Evolutionary conservation across 2,888 invertebrate species (phyloP).

Genomic region (Melanostoma mellinum): DNA sequence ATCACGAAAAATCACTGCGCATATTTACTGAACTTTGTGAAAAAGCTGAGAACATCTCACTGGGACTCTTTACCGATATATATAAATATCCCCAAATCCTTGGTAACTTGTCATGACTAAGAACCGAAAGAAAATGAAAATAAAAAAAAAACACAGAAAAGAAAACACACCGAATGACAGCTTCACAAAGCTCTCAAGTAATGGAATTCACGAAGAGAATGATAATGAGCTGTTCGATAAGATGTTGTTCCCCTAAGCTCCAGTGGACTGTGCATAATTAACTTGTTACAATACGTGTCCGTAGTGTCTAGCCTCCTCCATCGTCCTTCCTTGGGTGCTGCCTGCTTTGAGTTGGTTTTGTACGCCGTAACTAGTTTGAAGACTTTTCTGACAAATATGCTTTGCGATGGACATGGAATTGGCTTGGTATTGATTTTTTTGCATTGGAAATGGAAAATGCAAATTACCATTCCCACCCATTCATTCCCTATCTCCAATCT

Average conservation of each 20-base stretch:
- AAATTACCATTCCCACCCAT: neutral
- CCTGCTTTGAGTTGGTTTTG: constrained; percentile 36
- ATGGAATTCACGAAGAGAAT: constrained; percentile 59
- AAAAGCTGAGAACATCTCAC: constrained; percentile 1
- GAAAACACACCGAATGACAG: constrained; percentile 1
- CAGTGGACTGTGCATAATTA: constrained; percentile 55
- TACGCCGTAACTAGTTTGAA: neutral
- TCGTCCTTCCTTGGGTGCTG: constrained; percentile 10
- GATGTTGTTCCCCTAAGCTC: constrained; percentile 36
- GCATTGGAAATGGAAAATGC: constrained; percentile 38
- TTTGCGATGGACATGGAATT: constrained; percentile 44
- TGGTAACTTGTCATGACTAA: neutral
- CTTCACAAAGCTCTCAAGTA: constrained; percentile 45
- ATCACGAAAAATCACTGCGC: constrained; percentile 37
- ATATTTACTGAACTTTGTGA: constrained; percentile 34
- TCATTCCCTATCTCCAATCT: neutral
- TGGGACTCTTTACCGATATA: neutral
- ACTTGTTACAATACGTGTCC: constrained; percentile 48
- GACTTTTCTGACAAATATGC: constrained; percentile 30
- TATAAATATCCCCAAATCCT: neutral
- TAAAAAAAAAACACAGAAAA: neutral
- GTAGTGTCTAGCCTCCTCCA: constrained; percentile 6
- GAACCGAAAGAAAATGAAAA: neutral
- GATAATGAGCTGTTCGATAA: constrained; percentile 53
- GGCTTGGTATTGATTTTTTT: constrained; percentile 30